Evolutionary conservation across 2,113 vertebrate species (phyloP).

Genomic region (Aspidoscelis tigris): DNA sequence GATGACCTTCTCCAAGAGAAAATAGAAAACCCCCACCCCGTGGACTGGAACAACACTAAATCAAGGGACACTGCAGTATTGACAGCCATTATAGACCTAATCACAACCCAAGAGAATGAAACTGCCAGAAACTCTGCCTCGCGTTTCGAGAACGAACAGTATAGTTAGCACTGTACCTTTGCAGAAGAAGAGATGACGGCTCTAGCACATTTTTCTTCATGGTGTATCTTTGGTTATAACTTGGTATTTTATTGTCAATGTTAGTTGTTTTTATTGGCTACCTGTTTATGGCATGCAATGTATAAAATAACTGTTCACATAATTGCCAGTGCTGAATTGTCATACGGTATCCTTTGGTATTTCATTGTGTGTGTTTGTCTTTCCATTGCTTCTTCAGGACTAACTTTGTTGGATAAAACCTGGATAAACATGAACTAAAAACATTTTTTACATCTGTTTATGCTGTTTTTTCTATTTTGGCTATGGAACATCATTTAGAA

Average conservation of each 20-base stretch:
- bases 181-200: background rate
- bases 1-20: constrained; percentile 92
- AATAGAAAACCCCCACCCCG: constrained; percentile 89
- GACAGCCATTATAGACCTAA: constrained; percentile 93
- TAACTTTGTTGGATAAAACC: constrained; percentile 3
- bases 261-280: constrained; percentile 37
- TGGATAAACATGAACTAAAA: constrained; percentile 27
- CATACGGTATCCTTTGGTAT: constrained; percentile 5
- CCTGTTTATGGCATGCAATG: constrained; percentile 65
- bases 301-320: constrained; percentile 44
- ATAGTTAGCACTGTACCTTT: constrained; percentile 68
- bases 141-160: constrained; percentile 74
- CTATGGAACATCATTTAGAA: constrained; percentile 22
- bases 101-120: constrained; percentile 92
- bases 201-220: constrained; percentile 20
- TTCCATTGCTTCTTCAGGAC: constrained; percentile 8
- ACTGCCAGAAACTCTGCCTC: constrained; percentile 69
- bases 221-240: constrained; percentile 42
- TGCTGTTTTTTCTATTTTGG: constrained; percentile 11
- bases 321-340: constrained; percentile 19
- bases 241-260: constrained; percentile 32
- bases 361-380: constrained; percentile 17
- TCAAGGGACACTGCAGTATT: constrained; percentile 93
- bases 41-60: constrained; percentile 87
- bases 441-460: constrained; percentile 39